Conservation (phyloP, 2,797 vertebrate species). For the Prionace glauca region DNA sequence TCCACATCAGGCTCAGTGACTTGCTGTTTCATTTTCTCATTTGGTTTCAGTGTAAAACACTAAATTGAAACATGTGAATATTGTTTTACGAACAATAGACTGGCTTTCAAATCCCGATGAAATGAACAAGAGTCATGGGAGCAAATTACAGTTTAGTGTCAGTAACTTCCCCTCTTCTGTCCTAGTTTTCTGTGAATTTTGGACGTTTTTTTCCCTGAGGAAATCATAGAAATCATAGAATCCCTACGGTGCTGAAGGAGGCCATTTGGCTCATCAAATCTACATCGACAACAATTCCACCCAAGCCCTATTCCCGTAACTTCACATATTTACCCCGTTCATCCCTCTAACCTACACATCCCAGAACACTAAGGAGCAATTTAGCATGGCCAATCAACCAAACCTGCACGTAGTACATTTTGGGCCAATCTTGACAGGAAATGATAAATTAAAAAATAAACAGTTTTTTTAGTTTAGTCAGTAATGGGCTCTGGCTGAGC, state of each 20-base stretch:
- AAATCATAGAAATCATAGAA: too few relatives aligned
- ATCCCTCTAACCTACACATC: too few relatives aligned
- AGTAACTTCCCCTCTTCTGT: not conserved
- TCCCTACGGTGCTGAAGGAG: too few relatives aligned
- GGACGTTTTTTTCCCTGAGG: not conserved
- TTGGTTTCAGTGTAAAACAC: not conserved
- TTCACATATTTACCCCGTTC: too few relatives aligned
- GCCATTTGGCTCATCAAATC: too few relatives aligned
- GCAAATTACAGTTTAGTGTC: not conserved
- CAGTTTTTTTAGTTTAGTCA: not conserved
- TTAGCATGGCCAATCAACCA: too few relatives aligned
- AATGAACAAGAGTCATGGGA: not conserved
- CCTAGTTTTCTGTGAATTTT: not conserved
- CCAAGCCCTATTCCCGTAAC: too few relatives aligned
- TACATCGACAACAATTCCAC: too few relatives aligned
- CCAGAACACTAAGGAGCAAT: too few relatives aligned
- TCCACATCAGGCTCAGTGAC: constrained; percentile 2
- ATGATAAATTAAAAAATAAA: not conserved
- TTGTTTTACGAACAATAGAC: not conserved
- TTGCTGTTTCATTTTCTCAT: constrained; percentile 11
- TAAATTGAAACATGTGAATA: not conserved
- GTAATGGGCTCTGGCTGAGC: not conserved
- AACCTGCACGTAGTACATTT: too few relatives aligned
- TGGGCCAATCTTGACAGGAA: not conserved
- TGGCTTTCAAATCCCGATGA: not conserved